phyloP scores from a whole-genome alignment of 2,888 invertebrate species.

The Microplitis manilae region DNA sequence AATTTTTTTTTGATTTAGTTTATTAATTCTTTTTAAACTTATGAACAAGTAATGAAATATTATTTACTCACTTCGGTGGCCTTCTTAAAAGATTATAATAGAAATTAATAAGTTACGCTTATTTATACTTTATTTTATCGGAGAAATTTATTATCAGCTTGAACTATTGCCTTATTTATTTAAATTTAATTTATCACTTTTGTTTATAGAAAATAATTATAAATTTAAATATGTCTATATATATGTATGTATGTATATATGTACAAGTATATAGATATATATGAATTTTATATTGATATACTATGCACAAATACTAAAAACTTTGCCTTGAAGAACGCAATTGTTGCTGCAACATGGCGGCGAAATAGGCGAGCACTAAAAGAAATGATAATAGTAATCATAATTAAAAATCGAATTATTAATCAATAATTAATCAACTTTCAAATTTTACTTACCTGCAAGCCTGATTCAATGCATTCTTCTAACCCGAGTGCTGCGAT shows the following conservation, averaged over 20 bases:
- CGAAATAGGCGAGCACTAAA: not conserved
- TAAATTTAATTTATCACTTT: not conserved
- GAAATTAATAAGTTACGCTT: not conserved
- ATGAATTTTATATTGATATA: not conserved
- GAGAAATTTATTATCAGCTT: not conserved
- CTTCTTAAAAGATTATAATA: not conserved
- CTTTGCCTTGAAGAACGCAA: not conserved
- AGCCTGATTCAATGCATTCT: no score
- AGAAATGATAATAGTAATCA: not conserved
- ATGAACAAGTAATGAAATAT: not conserved
- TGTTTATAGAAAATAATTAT: not conserved
- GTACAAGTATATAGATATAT: no score
- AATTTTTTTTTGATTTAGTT: no score
- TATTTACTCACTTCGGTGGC: not conserved
- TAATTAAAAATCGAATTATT: no score
- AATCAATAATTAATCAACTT: no score
- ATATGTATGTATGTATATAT: no score
- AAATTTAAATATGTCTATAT: no score
- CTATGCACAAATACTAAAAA: not conserved
- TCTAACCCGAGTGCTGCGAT: no score
- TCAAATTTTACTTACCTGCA: no score
- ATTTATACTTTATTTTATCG: not conserved
- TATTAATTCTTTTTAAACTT: no score
- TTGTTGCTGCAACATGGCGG: not conserved
- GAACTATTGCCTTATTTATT: not conserved